Evolutionary conservation across 2,888 invertebrate species (phyloP).

Genomic region (Nomada ferruginata): DNA sequence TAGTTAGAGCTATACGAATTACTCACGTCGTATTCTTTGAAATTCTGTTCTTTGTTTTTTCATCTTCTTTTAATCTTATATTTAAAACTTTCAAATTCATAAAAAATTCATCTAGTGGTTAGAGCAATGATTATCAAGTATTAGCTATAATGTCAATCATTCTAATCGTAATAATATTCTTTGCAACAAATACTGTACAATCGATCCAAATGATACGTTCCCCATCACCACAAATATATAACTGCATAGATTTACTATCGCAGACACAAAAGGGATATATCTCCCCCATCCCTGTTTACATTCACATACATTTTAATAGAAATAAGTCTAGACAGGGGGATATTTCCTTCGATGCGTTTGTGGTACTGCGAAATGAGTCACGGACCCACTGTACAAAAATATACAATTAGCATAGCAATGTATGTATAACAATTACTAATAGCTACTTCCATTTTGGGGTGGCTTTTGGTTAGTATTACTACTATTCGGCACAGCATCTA

Average conservation of each 20-base stretch:
- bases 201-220: conserved; percentile 47
- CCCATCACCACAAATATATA: conserved; percentile 49
- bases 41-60: conserved; percentile 26
- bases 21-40: conserved; percentile 9
- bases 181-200: conserved; percentile 80
- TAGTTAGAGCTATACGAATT: conserved; percentile 25
- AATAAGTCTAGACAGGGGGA: too few species aligned
- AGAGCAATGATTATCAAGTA: conserved; percentile 61
- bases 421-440: conserved; percentile 59
- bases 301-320: too few species aligned
- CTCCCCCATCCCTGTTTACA: too few species aligned
- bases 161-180: conserved; percentile 74
- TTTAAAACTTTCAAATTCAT: conserved; percentile 54
- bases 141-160: conserved; percentile 61
- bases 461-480: conserved; percentile 71
- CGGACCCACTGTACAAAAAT: conserved; percentile 73
- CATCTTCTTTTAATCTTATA: conserved; percentile 9
- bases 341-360: too few species aligned
- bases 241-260: too few species aligned
- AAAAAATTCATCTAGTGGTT: conserved; percentile 54
- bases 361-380: conserved; percentile 31
- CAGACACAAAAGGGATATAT: too few species aligned
- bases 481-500: conserved; percentile 74
- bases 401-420: conserved; percentile 66
- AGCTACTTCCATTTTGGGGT: conserved; percentile 72